Evolutionary conservation across 2,797 vertebrate species (phyloP).

Genomic region (Rhinella marina): DNA sequence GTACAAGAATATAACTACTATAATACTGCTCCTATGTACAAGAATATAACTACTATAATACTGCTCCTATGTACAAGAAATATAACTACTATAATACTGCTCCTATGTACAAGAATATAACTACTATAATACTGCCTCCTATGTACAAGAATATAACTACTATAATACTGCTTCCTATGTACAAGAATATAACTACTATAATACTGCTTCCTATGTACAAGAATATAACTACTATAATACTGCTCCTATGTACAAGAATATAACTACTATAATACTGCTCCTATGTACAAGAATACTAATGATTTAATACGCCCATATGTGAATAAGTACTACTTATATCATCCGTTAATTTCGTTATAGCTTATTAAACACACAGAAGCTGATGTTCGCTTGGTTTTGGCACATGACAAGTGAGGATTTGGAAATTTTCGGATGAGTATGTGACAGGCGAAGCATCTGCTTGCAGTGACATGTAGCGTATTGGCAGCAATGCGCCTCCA

Average conservation of each 20-base stretch:
- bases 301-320: too few relatives aligned
- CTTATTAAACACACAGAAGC: not conserved
- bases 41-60: too few relatives aligned
- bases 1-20: too few relatives aligned
- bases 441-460: not conserved
- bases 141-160: not conserved
- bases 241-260: too few relatives aligned
- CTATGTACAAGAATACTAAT: too few relatives aligned
- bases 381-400: not conserved
- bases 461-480: conserved; percentile 22
- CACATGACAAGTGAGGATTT: conserved; percentile 7
- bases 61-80: not conserved
- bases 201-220: too few relatives aligned
- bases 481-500: conserved; percentile 10
- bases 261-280: too few relatives aligned
- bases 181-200: too few relatives aligned
- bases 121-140: not conserved
- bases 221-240: too few relatives aligned
- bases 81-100: conserved; percentile 1
- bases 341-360: too few relatives aligned
- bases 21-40: too few relatives aligned
- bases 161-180: too few relatives aligned
- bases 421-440: not conserved
- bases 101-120: not conserved
- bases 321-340: not conserved